Percentiles rank a stretch among this genome's conserved stretches.
phyloP scores from a whole-genome alignment of 1,140 invertebrate species.

The Trichomalopsis sarcophagae region DNA sequence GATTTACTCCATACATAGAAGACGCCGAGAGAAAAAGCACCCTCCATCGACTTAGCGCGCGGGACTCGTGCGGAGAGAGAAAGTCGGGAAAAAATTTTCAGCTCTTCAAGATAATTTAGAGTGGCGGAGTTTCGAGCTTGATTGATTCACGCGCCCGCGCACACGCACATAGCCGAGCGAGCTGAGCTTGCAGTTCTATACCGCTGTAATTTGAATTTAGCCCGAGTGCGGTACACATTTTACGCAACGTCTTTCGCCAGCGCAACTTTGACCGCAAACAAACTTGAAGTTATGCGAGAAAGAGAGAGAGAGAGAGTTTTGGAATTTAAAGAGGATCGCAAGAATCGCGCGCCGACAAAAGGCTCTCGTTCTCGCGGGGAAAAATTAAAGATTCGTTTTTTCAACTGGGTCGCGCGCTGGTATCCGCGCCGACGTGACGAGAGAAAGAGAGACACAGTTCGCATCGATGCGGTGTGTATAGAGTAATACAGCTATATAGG shows the following conservation, averaged over 20 bases:
- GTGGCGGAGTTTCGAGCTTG: background rate
- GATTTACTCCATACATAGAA: constrained; percentile 21
- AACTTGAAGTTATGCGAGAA: background rate
- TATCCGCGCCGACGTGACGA: no score
- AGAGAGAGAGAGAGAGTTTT: no score
- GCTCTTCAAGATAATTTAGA: background rate
- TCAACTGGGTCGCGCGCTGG: no score
- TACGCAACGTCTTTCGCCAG: no score
- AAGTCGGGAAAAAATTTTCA: background rate
- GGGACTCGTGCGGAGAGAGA: background rate
- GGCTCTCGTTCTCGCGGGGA: background rate
- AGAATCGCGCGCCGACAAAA: background rate
- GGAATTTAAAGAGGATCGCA: background rate
- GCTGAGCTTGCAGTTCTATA: background rate
- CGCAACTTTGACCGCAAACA: background rate
- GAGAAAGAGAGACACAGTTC: no score
- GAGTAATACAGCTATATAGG: no score
- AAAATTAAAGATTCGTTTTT: background rate
- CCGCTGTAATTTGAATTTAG: background rate
- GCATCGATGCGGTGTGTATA: no score
- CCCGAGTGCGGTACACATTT: background rate
- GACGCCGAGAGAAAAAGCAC: background rate
- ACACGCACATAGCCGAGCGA: no score
- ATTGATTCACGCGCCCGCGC: background rate
- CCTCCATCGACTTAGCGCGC: background rate